Evolutionary conservation across 2,113 vertebrate genomes (phyloP), one percentile per base, ranked within the genome.

Genomic region (Gobius niger): DNA sequence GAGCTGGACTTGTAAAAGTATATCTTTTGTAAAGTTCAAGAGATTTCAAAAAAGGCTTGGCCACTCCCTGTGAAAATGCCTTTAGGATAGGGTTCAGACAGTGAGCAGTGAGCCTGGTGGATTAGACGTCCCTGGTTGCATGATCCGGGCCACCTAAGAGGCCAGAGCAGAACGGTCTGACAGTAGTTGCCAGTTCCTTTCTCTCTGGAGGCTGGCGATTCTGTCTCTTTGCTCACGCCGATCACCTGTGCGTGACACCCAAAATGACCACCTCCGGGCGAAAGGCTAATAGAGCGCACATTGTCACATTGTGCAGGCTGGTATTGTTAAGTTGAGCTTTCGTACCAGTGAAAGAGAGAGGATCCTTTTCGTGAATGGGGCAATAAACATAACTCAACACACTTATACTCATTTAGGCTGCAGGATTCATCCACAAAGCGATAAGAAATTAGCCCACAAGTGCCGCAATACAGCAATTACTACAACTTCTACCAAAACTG

Each of bases 101-200:
- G 73, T 34, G 40, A 75, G 72, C 68, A 34, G 46, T 62, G 78
- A 81, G 72, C 66, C 75, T 71, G 71, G 63, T 79, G 74, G 72
- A 80, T 86, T 79, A 76, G 51, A 73, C 78, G 72, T 81, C 77
- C 63, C 78, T 68, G 67, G 56, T 56, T 77, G 65, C 15, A 56
- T 64, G 80, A 81, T 74, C 62, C 56, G 19, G 40, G 47, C 46
- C 73, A 77, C 75, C 44, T 52, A n/a, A 66, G 72, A 71, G 65
- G 47, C 47, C 68, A 77, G 65, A 80, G 73, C 76, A 74, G 78
- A 67, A 67, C 73, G 70, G 82, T 67, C 52, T 41, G 13, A 68
- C 52, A 44, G 57, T 64, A 6, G 65, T 82, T 81, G 67, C 56
- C 69, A 77, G 74, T 75, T 81, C 72, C 73, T 82, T 84, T 82